Evolutionary conservation across 2,797 vertebrate species (phyloP), one percentile per base, ranked within the genome.

Genomic region (Alfaro cultratus): DNA sequence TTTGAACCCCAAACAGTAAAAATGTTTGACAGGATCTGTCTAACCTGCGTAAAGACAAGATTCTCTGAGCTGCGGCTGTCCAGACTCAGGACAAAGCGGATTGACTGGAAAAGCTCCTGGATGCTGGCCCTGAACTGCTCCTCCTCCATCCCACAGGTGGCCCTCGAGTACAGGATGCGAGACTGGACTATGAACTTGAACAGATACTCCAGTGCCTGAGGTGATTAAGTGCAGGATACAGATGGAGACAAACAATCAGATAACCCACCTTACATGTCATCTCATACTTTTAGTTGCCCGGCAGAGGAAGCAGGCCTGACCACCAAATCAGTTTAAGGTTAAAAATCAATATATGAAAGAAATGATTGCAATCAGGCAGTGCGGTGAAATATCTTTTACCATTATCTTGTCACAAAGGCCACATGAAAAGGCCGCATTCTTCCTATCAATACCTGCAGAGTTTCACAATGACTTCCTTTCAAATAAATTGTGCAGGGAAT

Each of bases 161-260:
- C 98, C 92, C 99, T 96, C 10, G 98, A 98, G 91, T 99, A 99
- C 90, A 99, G 95, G 94, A 98, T 97, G n/a, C 99, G 97, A 21
- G 98, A 99, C 94, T 99, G 99, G 83, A 99, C 97, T 74, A 99
- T 99, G 93, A 99, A 99, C 95, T 99, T 99, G 93, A 99, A 99
- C 92, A 99, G 97, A 92, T 99, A 99, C 94, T 99, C 99, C 91
- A 99, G 94, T 70, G 99, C 99, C 99, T 99, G 94, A 86, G 87
- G 77, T 34, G 60, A 39, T 55, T 39, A 26, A 73, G 73, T 91
- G 74, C 87, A 90, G 76, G 85, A 76, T 1, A 68, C n/a, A 81
- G 74, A 85, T 11, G 15, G 64, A 88, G 76, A 81, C 80, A 49
- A 29, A 72, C 87, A 47, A 86, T 88, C 76, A 87, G 80, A 29